phyloP scores from a whole-genome alignment of 1,140 invertebrate genomes.

The Aphelinus atriplicis region DNA sequence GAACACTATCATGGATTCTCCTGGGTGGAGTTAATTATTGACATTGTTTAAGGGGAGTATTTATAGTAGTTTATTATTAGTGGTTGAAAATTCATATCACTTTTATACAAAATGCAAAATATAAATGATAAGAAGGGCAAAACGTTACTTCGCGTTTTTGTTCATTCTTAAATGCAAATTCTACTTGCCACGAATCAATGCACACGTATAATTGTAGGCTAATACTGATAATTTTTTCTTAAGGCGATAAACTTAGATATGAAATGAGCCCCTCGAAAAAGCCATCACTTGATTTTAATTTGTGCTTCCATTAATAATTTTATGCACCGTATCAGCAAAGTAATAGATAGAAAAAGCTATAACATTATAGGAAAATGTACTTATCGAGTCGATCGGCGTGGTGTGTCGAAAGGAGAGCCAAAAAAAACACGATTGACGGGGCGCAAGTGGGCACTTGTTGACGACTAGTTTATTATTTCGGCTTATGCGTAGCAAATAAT shows the following conservation, averaged over 20 bases:
- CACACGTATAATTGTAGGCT: neutral
- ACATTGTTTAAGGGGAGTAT: slow-evolving; percentile 24
- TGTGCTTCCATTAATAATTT: slow-evolving; percentile 13
- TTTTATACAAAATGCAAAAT: slow-evolving; percentile 41
- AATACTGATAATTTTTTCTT: slow-evolving; percentile 3
- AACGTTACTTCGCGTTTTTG: slow-evolving; percentile 21
- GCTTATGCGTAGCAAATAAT: slow-evolving; percentile 17
- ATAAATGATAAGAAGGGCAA: slow-evolving; percentile 9
- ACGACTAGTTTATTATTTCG: slow-evolving; percentile 3
- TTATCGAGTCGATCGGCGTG: neutral
- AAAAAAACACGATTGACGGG: neutral
- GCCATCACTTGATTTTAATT: neutral
- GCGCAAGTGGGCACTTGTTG: neutral
- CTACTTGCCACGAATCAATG: slow-evolving; percentile 19
- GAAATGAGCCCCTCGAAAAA: neutral
- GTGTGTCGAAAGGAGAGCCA: neutral
- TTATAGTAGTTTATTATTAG: slow-evolving; percentile 22
- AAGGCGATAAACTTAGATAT: slow-evolving; percentile 8
- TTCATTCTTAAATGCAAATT: slow-evolving; percentile 11
- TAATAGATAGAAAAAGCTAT: neutral
- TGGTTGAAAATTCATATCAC: slow-evolving; percentile 35
- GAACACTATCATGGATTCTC: slow-evolving; percentile 6
- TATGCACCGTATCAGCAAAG: neutral
- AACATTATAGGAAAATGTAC: too few relatives aligned
- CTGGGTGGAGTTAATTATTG: neutral